Conservation (phyloP, 2,113 vertebrate species). For the Leucoraja erinaceus region DNA sequence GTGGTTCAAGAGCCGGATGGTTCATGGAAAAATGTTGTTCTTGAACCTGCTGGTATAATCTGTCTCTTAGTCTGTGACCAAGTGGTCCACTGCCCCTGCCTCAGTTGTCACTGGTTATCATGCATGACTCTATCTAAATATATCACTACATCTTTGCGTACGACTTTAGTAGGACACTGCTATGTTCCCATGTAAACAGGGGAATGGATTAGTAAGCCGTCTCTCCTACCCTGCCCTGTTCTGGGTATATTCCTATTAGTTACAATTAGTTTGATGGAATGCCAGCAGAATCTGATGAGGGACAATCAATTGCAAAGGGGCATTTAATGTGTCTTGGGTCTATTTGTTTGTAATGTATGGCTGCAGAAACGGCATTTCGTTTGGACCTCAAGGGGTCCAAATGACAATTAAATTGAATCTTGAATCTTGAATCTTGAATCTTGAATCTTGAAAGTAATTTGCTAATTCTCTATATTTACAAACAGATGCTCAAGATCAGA, state of each 20-base stretch:
- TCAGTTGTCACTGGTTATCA: neutral
- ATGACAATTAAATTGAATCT: no score
- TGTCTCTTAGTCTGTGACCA: neutral
- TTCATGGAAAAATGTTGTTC: no score
- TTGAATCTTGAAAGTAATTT: no score
- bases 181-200: neutral
- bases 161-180: neutral
- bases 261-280: neutral
- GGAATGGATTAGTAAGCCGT: neutral
- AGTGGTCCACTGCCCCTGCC: neutral
- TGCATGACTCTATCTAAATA: neutral
- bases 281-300: neutral
- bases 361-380: no score
- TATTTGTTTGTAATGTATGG: no score
- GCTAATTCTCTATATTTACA: neutral
- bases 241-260: no score
- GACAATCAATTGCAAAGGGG: neutral
- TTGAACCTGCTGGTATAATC: neutral
- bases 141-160: neutral
- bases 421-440: no score
- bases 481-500: constrained; percentile 14
- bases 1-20: no score
- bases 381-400: no score
- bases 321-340: no score
- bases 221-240: no score